Conservation (phyloP, 1,140 invertebrate genomes). For the Hylaeus volcanicus region DNA sequence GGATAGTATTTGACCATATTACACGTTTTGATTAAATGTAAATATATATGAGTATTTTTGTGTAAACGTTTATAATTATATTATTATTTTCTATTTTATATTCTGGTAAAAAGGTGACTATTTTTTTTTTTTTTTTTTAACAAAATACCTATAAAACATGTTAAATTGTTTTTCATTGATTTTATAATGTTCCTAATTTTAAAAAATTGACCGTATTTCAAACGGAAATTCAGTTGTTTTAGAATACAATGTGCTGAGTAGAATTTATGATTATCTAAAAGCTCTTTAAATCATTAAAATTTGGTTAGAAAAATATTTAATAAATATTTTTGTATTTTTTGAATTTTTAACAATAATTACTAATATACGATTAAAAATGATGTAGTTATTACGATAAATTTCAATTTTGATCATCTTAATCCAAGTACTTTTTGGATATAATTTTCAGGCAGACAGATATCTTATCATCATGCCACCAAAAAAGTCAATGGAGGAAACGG, state of each 20-base stretch:
- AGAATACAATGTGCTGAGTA: background rate
- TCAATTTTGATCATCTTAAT: background rate
- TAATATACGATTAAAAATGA: background rate
- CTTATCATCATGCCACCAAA: slow-evolving; percentile 85
- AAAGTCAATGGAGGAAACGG: slow-evolving; percentile 90
- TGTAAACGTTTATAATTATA: background rate
- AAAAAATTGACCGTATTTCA: background rate
- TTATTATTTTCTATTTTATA: background rate
- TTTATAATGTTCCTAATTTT: background rate
- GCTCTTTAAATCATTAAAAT: background rate
- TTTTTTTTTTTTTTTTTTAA: background rate
- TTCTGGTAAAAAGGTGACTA: background rate
- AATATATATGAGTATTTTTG: slow-evolving; percentile 7
- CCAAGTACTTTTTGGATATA: background rate
- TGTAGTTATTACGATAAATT: background rate
- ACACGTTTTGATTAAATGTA: background rate
- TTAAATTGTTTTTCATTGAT: slow-evolving; percentile 21
- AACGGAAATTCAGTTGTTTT: background rate
- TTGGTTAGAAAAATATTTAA: background rate
- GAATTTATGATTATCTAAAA: background rate
- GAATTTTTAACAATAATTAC: background rate
- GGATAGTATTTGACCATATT: slow-evolving; percentile 12
- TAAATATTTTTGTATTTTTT: background rate
- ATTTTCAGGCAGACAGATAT: slow-evolving; percentile 25
- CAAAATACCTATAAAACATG: slow-evolving; percentile 14